Evolutionary conservation across 2,113 vertebrate species (phyloP).

Genomic region (Dascyllus trimaculatus): DNA sequence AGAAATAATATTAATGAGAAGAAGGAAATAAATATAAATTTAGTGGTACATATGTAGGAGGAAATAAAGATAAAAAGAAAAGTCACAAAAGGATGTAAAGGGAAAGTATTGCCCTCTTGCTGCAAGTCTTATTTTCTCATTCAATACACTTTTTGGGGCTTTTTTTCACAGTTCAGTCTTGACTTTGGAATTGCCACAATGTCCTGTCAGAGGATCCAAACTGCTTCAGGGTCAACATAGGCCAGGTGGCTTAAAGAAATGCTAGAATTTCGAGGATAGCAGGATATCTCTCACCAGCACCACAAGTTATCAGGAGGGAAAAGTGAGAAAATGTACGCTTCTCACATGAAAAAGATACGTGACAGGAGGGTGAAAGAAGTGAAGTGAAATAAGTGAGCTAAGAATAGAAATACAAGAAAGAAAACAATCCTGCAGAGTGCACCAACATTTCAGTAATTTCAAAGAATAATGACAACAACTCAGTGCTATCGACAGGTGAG

Average conservation of each 20-base stretch:
- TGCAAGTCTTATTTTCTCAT: not conserved
- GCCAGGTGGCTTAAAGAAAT: not conserved
- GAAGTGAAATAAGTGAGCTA: conserved; percentile 11
- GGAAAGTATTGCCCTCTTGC: not conserved
- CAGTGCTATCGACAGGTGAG: conserved; percentile 4
- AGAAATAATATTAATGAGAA: not conserved
- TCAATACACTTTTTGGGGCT: not conserved
- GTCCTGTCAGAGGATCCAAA: not conserved
- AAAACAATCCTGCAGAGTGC: conserved; percentile 40
- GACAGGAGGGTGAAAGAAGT: conserved; percentile 9
- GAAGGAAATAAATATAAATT: too few relatives aligned
- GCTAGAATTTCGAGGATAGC: not conserved
- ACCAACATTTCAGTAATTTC: conserved; percentile 50
- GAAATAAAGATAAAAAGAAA: not conserved
- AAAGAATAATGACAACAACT: conserved; percentile 46
- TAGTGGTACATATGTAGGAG: not conserved
- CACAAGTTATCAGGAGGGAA: not conserved
- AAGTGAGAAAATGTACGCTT: conserved; percentile 15
- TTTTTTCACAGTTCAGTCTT: not conserved
- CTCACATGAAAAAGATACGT: not conserved
- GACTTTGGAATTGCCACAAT: not conserved
- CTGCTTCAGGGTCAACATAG: conserved; percentile 1
- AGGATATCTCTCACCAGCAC: not conserved
- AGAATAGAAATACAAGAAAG: conserved; percentile 26
- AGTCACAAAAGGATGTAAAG: not conserved